Evolutionary conservation across 2,797 vertebrate genomes (phyloP), one percentile per base, ranked within the genome.

Genomic region (Ataeniobius toweri): DNA sequence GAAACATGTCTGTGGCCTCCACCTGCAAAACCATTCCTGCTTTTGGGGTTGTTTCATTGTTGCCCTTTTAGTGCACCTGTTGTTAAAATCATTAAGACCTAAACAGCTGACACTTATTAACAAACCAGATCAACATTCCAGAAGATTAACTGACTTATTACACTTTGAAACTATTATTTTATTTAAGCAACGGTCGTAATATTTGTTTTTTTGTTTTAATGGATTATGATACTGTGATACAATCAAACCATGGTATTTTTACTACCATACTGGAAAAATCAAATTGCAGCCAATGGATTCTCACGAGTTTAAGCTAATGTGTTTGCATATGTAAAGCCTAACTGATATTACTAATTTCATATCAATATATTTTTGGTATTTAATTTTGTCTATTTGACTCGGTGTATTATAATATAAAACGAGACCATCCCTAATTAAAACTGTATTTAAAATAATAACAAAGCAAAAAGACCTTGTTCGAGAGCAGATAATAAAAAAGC

Each of bases 351-450:
- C 12, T n/a, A n/a, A 41, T 46, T 41, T 48, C 41, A 46, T 16
- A 26, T 7, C 6, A n/a, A 26, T 69, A 26, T 69, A 48, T 46
- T 24, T 69, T 46, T n/a, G 26, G 22, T 6, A 26, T 46, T 26
- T 6, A 69, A 7, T 26, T 69, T 14, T 84, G 18, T n/a, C 39
- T 80, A 68, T 77, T 76, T 75, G 16, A 63, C 67, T 46, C n/a
- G 3, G 2, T 26, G 2, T 26, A 69, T 7, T 48, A 14, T 24
- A 46, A 26, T 9, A 48, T 70, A 16, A 26, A 70, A 26, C 6
- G 1, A 16, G 8, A 13, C 6, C 16, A 7, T 48, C n/a, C 12
- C 8, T 70, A 5, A 46, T 48, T 26, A 26, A 48, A 48, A 48
- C 24, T 16, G 12, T 18, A 48, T 48, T 46, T 41, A 61, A 39